These are phyloP conservation scores for Ormyrus thymus DNA, from an alignment of 2,888 invertebrate genomes.

Conservation along the genomic window DNA sequence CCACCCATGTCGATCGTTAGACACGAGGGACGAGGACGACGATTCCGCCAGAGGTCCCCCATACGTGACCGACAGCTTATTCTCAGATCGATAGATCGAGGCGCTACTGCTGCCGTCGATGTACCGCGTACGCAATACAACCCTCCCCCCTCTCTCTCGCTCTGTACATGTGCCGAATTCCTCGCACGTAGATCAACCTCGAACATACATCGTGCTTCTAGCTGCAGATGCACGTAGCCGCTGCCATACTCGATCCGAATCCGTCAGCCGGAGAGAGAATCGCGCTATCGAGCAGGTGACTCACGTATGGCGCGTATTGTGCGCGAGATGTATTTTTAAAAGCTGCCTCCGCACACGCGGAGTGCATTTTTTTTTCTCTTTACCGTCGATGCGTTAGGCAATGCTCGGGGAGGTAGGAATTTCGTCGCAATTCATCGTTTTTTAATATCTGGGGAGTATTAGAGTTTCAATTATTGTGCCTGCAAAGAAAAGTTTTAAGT, in stretches of 20 bases:
- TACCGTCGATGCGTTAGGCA: too few relatives aligned
- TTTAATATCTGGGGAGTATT: too few relatives aligned
- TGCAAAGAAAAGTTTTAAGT: too few relatives aligned
- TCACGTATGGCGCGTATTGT: slow-evolving; percentile 41
- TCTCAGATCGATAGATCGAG: slow-evolving; percentile 62
- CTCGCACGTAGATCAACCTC: slow-evolving; percentile 63
- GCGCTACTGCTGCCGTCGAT: neutral
- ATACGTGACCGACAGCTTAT: slow-evolving; percentile 62
- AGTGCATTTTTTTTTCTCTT: too few relatives aligned
- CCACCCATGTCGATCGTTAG: too few relatives aligned
- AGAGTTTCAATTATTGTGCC: too few relatives aligned
- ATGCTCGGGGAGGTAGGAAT: too few relatives aligned
- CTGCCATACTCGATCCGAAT: slow-evolving; percentile 30
- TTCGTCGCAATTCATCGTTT: too few relatives aligned
- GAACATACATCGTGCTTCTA: slow-evolving; percentile 44
- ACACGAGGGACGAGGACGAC: neutral
- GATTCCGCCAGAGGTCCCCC: slow-evolving; percentile 4
- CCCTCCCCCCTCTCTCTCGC: slow-evolving; percentile 11
- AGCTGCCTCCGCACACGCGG: slow-evolving; percentile 16
- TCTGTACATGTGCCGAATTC: slow-evolving; percentile 59
- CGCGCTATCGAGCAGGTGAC: slow-evolving; percentile 46
- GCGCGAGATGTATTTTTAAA: slow-evolving; percentile 54
- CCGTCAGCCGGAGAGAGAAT: slow-evolving; percentile 28
- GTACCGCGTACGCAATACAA: neutral
- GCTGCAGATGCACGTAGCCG: slow-evolving; percentile 48